A percentile compares a stretch with the other conserved stretches of the same genome.
Conservation (phyloP, 2,888 invertebrate genomes). For the Aphodius sticticus region DNA sequence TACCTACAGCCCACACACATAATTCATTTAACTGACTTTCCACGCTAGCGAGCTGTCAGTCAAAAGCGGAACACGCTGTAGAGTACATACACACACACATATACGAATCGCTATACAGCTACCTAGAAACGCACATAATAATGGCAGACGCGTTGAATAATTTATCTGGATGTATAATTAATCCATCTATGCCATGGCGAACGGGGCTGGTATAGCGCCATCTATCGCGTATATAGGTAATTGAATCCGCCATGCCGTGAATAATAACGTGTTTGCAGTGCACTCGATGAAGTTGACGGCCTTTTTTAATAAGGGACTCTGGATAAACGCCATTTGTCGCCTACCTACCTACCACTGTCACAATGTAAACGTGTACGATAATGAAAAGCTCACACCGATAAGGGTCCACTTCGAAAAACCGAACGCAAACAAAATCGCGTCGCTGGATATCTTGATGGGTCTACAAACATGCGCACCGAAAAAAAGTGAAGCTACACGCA, state of each 20-base stretch:
- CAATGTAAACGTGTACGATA: conserved; percentile 11
- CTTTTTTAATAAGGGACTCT: conserved; percentile 5
- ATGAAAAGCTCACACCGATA: conserved; percentile 20
- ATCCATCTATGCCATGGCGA: too few relatives aligned
- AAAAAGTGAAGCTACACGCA: too few relatives aligned
- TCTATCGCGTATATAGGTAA: neutral
- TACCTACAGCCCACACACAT: too few relatives aligned
- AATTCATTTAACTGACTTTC: too few relatives aligned
- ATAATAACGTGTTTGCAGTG: conserved; percentile 13
- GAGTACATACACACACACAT: too few relatives aligned
- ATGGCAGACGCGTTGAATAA: too few relatives aligned
- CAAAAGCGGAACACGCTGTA: too few relatives aligned
- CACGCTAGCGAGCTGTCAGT: too few relatives aligned
- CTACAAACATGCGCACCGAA: too few relatives aligned
- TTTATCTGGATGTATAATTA: too few relatives aligned
- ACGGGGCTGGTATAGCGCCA: neutral
- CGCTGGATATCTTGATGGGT: conserved; percentile 4
- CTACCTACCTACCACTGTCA: neutral
- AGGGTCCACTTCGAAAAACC: conserved; percentile 9
- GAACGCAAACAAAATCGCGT: conserved; percentile 7
- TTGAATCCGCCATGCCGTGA: conserved; percentile 5
- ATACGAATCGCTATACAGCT: too few relatives aligned
- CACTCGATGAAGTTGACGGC: neutral
- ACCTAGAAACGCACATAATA: too few relatives aligned
- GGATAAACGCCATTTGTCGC: conserved; percentile 8